A percentile compares a stretch with the other conserved stretches of the same genome.
Evolutionary conservation across 2,113 vertebrate species (phyloP).

Genomic region (Uria lomvia): DNA sequence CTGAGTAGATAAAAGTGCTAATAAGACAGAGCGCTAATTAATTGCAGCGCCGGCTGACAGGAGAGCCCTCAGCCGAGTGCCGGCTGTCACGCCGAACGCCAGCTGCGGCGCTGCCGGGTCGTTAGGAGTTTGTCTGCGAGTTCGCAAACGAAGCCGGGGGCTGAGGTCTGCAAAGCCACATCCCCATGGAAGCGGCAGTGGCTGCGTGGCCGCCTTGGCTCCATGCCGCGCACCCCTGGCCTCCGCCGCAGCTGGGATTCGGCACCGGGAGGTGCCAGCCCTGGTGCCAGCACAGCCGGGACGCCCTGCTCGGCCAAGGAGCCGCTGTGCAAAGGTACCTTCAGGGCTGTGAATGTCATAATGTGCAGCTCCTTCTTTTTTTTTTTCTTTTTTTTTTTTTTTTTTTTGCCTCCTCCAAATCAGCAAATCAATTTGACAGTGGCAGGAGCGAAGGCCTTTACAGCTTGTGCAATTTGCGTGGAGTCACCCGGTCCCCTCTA

Average conservation of each 20-base stretch:
- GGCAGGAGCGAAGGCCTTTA: constrained; percentile 33
- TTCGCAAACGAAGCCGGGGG: not conserved
- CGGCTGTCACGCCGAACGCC: not conserved
- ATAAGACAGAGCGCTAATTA: constrained; percentile 41
- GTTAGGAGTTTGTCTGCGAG: not conserved
- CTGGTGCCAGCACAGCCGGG: accelerated
- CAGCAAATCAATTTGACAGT: constrained; percentile 42
- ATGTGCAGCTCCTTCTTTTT: not conserved
- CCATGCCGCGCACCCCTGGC: accelerated
- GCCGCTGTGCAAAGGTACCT: accelerated
- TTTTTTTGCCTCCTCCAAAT: not conserved
- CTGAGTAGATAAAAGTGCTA: not conserved
- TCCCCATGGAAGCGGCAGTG: too few species aligned
- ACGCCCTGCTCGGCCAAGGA: accelerated
- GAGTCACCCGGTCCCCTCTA: constrained; percentile 18
- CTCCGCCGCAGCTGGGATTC: accelerated
- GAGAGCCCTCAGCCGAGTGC: not conserved
- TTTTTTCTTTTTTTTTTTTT: not conserved
- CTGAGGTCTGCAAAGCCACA: not conserved
- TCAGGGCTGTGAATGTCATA: not conserved
- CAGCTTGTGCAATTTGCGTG: not conserved
- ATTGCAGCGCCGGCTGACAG: not conserved
- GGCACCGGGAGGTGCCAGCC: accelerated
- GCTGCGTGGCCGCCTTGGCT: not conserved
- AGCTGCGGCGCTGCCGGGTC: not conserved